A percentile compares a stretch with the other conserved stretches of the same genome.
Conservation (phyloP, 2,888 invertebrate species). For the Tachina grossa region DNA sequence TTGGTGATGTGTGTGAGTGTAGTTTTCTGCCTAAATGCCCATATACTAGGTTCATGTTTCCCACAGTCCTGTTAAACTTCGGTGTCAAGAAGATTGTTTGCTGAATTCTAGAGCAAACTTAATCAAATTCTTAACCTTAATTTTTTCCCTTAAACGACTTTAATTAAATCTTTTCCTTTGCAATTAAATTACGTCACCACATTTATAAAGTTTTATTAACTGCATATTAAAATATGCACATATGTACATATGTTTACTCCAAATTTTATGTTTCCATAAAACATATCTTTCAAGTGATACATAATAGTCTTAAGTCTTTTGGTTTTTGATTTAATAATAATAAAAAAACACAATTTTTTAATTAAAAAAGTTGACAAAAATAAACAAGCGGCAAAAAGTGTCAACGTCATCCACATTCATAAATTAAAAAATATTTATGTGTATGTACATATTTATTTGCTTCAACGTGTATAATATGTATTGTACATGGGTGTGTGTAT, state of each 20-base stretch:
- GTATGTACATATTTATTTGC: not conserved
- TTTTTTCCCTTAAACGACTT: no score
- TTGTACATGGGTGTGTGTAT: not conserved
- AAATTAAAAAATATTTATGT: constrained; percentile 19
- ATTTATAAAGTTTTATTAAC: not conserved
- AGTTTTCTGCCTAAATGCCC: no score
- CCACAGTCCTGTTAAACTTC: no score
- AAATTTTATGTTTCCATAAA: no score
- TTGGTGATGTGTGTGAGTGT: no score
- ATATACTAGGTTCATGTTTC: no score
- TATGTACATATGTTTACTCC: no score
- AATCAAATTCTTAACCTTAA: no score
- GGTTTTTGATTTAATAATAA: not conserved
- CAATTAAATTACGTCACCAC: not conserved
- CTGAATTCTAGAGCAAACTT: no score
- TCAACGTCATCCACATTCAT: constrained; percentile 35
- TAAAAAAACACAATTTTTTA: not conserved
- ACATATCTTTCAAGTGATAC: not conserved
- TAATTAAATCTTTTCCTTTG: no score
- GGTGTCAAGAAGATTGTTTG: no score
- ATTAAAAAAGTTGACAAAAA: constrained; percentile 48
- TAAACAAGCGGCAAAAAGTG: constrained; percentile 31
- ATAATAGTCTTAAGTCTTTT: not conserved
- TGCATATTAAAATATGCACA: no score
- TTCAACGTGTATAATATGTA: not conserved